Percentiles rank a stretch among this genome's conserved stretches.
Evolutionary conservation across 2,113 vertebrate genomes (phyloP).

Genomic region (Tauraco erythrolophus): DNA sequence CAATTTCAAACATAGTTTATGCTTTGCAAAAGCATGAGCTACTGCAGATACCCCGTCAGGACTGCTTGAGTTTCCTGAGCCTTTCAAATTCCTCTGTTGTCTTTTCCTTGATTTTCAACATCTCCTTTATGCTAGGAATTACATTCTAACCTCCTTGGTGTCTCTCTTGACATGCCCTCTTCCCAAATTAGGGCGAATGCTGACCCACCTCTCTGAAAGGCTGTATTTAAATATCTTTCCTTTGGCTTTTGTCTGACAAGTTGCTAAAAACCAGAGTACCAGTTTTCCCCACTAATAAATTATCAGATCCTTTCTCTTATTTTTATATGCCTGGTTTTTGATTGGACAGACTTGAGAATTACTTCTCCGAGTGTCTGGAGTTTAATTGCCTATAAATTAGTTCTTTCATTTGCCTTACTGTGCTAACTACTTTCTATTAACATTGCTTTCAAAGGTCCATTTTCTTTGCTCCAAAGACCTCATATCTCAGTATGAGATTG

Average conservation of each 20-base stretch:
- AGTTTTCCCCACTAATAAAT: background rate
- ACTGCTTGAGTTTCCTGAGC: background rate
- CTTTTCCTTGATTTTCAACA: background rate
- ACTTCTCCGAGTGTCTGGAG: background rate
- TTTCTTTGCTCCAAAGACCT: constrained; percentile 7
- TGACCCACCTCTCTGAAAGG: background rate
- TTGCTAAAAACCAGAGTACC: background rate
- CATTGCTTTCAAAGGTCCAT: background rate
- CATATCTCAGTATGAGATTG: background rate
- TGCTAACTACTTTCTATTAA: constrained; percentile 4
- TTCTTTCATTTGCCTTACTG: constrained; percentile 4
- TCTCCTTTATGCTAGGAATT: background rate
- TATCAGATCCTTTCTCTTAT: background rate
- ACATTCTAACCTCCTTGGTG: background rate
- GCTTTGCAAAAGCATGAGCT: background rate
- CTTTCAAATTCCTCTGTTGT: background rate
- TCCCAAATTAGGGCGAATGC: background rate
- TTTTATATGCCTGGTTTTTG: background rate
- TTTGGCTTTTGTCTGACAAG: background rate
- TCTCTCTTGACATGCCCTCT: background rate
- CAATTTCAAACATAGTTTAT: background rate
- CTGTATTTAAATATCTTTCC: background rate
- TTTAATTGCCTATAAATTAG: constrained; percentile 9
- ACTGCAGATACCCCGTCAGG: background rate
- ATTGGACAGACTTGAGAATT: background rate